These are phyloP conservation scores for Sakesphorus luctuosus DNA, from an alignment of 2,113 vertebrate species.

Conservation along the genomic window DNA sequence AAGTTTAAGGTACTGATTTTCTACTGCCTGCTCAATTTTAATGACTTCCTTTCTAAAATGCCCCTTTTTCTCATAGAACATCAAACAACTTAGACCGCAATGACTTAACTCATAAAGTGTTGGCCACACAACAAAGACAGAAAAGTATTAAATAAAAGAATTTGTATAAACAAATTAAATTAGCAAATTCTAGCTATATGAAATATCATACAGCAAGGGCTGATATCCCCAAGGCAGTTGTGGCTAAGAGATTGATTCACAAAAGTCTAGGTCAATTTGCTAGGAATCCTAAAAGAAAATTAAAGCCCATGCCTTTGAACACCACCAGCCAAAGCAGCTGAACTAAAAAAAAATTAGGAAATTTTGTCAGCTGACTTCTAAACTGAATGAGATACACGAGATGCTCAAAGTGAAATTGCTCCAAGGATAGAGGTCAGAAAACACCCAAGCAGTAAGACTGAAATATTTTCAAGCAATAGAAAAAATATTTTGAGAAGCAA, in stretches of 20 bases:
- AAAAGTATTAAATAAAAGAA: not conserved
- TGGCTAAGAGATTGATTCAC: not conserved
- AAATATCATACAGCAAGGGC: not conserved
- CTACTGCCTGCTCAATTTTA: not conserved
- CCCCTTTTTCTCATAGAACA: not conserved
- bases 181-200: not conserved
- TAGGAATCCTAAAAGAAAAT: not conserved
- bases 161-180: not conserved
- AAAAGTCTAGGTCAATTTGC: not conserved
- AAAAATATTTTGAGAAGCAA: not conserved
- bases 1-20: not conserved
- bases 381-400: not conserved
- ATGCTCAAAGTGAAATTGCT: not conserved
- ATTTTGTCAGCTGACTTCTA: not conserved
- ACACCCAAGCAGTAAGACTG: not conserved
- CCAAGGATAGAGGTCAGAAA: not conserved
- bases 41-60: not conserved
- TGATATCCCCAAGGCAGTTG: not conserved
- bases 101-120: not conserved
- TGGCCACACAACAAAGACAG: not conserved
- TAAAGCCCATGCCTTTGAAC: not conserved
- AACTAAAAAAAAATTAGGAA: not conserved
- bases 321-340: not conserved
- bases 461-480: not conserved
- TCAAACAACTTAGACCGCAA: not conserved